These are phyloP conservation scores for Lepus timidus DNA, from an alignment of 2,113 vertebrate genomes.

Conservation along the genomic window DNA sequence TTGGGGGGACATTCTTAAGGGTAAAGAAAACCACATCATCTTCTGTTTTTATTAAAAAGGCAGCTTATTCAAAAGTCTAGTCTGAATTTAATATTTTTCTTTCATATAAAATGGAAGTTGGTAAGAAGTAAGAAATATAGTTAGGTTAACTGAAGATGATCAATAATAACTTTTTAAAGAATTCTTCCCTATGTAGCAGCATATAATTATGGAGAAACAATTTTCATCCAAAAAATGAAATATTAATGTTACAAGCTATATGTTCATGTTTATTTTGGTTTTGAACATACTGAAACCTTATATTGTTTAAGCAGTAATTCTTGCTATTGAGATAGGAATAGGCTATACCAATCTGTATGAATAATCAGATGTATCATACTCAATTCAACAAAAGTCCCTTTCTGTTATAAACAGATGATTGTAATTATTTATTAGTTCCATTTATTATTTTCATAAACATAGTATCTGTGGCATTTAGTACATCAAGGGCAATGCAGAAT, in stretches of 20 bases:
- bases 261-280: constrained; percentile 7
- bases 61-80: not conserved
- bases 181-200: not conserved
- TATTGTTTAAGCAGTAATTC: constrained; percentile 43
- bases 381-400: constrained; percentile 50
- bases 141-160: not conserved
- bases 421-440: constrained; percentile 62
- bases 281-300: not conserved
- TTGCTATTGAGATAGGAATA: not conserved
- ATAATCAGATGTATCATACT: constrained; percentile 43
- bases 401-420: not conserved
- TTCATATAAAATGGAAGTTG: not conserved
- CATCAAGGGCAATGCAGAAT: constrained; percentile 34
- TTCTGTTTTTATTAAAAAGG: not conserved
- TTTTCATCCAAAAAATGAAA: not conserved
- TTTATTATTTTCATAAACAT: constrained; percentile 40
- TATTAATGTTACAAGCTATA: constrained; percentile 19
- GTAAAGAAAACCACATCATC: not conserved
- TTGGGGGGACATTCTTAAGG: not conserved
- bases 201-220: not conserved
- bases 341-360: constrained; percentile 13
- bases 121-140: not conserved
- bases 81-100: not conserved
- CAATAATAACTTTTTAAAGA: not conserved
- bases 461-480: constrained; percentile 46